These are phyloP conservation scores for Erpornis zantholeuca DNA, from an alignment of 2,113 vertebrate genomes.

Conservation along the genomic window DNA sequence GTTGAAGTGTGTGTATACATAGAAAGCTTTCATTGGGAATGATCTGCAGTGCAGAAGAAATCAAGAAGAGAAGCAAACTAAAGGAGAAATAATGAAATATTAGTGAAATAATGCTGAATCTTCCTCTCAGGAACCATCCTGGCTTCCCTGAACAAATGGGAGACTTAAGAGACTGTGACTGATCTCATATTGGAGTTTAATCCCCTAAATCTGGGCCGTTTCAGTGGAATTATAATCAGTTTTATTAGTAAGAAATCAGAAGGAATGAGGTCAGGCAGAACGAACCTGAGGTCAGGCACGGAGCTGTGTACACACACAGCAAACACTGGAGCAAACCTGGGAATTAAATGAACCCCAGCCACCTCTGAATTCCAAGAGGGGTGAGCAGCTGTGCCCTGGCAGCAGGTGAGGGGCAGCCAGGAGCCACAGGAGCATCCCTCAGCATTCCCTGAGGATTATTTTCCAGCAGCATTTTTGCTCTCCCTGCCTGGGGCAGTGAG, in stretches of 20 bases:
- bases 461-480: too few relatives aligned
- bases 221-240: not conserved
- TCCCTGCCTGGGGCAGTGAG: too few relatives aligned
- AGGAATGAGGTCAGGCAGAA: not conserved
- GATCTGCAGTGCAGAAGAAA: not conserved
- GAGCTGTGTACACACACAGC: not conserved
- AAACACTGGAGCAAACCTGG: not conserved
- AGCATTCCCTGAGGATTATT: rapidly evolving
- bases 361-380: rapidly evolving
- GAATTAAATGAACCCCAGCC: not conserved
- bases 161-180: not conserved
- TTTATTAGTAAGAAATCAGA: not conserved
- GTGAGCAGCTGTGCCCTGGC: not conserved
- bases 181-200: not conserved
- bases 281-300: not conserved
- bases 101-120: not conserved
- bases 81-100: too few relatives aligned
- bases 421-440: not conserved
- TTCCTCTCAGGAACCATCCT: not conserved
- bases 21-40: not conserved
- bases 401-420: not conserved
- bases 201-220: not conserved
- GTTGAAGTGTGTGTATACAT: not conserved
- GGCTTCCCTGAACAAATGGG: not conserved
- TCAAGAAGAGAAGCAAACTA: rapidly evolving